phyloP scores from a whole-genome alignment of 2,113 vertebrate species.

The Arizona elegans region DNA sequence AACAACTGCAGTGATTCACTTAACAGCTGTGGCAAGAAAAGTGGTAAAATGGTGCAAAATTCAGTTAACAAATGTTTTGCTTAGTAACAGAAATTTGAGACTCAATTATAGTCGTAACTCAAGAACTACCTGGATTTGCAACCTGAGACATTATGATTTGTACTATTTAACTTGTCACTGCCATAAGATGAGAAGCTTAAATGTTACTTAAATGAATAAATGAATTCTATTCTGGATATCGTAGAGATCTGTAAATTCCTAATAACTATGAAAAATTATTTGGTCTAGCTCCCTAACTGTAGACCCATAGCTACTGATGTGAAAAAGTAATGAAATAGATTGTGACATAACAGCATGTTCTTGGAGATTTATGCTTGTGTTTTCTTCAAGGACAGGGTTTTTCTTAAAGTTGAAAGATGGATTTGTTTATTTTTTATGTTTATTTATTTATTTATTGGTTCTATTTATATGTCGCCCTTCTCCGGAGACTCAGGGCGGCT shows the following conservation, averaged over 20 bases:
- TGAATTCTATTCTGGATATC: not conserved
- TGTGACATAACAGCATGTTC: not conserved
- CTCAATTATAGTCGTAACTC: too few relatives aligned
- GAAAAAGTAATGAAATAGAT: not conserved
- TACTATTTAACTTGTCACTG: not conserved
- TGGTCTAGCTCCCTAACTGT: not conserved
- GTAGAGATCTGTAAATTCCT: not conserved
- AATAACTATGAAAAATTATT: not conserved
- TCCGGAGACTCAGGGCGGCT: too few relatives aligned
- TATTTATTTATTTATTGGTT: too few relatives aligned
- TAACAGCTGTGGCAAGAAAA: too few relatives aligned
- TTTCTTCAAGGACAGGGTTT: not conserved
- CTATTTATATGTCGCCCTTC: too few relatives aligned
- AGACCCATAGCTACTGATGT: not conserved
- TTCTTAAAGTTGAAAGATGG: too few relatives aligned
- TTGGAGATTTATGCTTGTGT: not conserved
- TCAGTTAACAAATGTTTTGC: too few relatives aligned
- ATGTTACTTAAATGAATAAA: not conserved
- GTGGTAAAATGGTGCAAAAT: too few relatives aligned
- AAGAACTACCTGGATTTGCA: not conserved
- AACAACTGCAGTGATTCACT: too few relatives aligned
- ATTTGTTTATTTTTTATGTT: not conserved
- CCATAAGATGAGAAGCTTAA: not conserved
- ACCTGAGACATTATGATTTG: not conserved
- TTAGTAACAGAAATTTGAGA: too few relatives aligned